These are phyloP conservation scores for Amazona finschi DNA, from an alignment of 2,797 vertebrate species.

Conservation along the genomic window DNA sequence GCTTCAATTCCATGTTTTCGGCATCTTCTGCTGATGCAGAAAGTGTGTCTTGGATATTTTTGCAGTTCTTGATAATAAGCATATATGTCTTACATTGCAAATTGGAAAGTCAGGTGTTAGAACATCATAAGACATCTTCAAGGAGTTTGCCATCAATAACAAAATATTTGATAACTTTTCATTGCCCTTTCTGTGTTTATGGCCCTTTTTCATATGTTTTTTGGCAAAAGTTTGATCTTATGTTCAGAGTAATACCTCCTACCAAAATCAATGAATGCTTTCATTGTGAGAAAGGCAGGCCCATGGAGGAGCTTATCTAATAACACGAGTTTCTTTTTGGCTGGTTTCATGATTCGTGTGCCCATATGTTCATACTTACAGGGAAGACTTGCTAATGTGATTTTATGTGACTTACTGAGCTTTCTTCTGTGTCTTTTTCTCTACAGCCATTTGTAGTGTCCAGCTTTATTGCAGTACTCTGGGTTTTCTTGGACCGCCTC, in stretches of 20 bases:
- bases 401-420: background rate
- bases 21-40: background rate
- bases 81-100: background rate
- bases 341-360: background rate
- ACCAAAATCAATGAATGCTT: background rate
- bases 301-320: background rate
- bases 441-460: background rate
- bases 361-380: background rate
- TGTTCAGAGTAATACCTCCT: background rate
- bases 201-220: background rate
- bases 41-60: background rate
- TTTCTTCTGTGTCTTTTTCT: background rate
- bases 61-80: background rate
- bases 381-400: background rate
- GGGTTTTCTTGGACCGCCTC: background rate
- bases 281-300: background rate
- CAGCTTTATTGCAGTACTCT: background rate
- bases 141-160: background rate
- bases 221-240: background rate
- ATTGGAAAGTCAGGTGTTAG: background rate
- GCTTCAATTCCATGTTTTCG: background rate
- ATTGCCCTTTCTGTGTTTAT: background rate
- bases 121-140: background rate
- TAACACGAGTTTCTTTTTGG: background rate
- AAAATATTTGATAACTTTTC: background rate